These are phyloP conservation scores for Clarias fuscus DNA, from an alignment of 2,797 vertebrate species.

Conservation along the genomic window DNA sequence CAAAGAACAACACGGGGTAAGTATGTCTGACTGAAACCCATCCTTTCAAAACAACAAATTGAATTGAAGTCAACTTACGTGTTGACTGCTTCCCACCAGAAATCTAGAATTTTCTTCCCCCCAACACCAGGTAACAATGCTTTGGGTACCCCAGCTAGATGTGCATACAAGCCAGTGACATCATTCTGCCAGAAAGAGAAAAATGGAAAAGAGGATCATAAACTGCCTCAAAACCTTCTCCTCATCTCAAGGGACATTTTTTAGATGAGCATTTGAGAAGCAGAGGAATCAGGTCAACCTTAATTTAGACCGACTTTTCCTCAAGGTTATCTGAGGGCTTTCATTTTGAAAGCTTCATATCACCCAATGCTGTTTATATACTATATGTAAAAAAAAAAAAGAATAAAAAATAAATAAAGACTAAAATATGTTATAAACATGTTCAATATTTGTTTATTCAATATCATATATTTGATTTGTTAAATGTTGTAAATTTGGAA, in stretches of 20 bases:
- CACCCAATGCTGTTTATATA: no score
- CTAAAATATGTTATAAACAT: not conserved
- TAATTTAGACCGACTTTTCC: not conserved
- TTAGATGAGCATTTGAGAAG: not conserved
- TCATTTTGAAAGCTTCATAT: not conserved
- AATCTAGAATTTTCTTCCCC: constrained; percentile 82
- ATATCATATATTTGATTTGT: not conserved
- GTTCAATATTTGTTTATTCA: not conserved
- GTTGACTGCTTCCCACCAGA: constrained; percentile 84
- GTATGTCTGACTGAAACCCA: not conserved
- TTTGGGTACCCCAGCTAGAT: constrained; percentile 78
- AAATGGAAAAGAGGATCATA: not conserved
- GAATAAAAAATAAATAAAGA: not conserved
- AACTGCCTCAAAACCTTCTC: not conserved
- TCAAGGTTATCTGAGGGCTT: not conserved
- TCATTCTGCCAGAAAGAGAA: constrained; percentile 69
- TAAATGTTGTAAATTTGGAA: not conserved
- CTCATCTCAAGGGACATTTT: not conserved
- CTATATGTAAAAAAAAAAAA: no score
- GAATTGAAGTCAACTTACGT: constrained; percentile 66
- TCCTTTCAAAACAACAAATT: not conserved
- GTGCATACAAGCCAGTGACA: constrained; percentile 75
- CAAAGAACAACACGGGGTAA: constrained; percentile 12
- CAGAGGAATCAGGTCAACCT: not conserved
- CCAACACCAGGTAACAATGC: constrained; percentile 79